phyloP scores from a whole-genome alignment of 2,888 invertebrate genomes.

The Neoascia interrupta region DNA sequence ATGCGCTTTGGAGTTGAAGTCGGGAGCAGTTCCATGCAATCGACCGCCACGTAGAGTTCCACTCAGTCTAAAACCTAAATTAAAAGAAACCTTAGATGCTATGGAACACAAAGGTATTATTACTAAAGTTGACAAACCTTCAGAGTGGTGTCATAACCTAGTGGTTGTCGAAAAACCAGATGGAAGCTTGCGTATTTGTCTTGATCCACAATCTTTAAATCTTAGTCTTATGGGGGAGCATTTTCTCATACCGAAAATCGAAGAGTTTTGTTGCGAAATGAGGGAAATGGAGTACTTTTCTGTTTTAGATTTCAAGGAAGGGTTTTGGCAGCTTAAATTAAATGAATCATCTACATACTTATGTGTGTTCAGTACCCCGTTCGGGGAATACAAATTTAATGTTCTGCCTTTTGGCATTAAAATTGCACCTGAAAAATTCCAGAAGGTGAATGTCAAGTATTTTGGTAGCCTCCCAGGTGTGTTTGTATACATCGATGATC shows the following conservation, averaged over 20 bases:
- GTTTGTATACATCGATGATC: constrained; percentile 43
- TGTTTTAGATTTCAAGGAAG: neutral
- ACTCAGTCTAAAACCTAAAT: too few relatives aligned
- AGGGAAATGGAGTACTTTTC: neutral
- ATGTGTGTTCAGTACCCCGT: neutral
- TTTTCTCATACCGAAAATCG: neutral
- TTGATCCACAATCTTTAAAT: neutral
- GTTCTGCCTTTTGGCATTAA: neutral
- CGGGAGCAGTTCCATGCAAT: too few relatives aligned
- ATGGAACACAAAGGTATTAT: too few relatives aligned
- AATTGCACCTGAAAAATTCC: constrained; percentile 14
- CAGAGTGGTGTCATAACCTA: neutral
- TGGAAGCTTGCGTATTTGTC: neutral
- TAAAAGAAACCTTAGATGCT: too few relatives aligned
- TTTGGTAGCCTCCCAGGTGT: constrained; percentile 21
- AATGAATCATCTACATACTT: neutral
- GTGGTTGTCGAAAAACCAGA: neutral
- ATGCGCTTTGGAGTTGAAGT: too few relatives aligned
- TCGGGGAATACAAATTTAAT: too few relatives aligned
- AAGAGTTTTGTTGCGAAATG: neutral
- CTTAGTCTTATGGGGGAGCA: neutral
- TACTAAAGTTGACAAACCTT: too few relatives aligned
- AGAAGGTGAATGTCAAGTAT: constrained; percentile 22
- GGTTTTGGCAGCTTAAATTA: neutral
- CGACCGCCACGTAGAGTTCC: too few relatives aligned